Base-by-base conservation (phyloP, 30 jellyfish, hydroid and myxozoan species). In the Clytia hemisphaerica region DNA sequence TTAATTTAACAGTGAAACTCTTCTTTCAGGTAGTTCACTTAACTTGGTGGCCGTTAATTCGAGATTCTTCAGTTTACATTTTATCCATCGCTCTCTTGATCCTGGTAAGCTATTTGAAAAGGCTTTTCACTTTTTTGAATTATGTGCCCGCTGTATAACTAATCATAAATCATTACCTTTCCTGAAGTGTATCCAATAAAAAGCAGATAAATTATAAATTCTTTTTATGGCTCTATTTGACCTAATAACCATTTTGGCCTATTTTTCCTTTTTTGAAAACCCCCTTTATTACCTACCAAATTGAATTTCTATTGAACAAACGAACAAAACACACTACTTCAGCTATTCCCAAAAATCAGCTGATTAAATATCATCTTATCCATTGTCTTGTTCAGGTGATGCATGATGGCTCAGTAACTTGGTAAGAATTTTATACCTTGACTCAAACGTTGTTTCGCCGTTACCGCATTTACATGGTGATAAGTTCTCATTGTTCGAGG, bases 11-110 rank as follows among this genome's bases (percentile, higher is more conserved):
- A 29, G 19, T 45, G 2, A 45, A 28, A 25, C 25, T 58, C 55
- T 33, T 37, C 6, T 64, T 51, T 25, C 55, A 85, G 93, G 82
- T 40, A n/a, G 66, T 75, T 21, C 37, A 21, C 25, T 76, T 85
- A n/a, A 77, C 95, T 14, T 49, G 93, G 60, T 85, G 92, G 90
- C 95, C 95, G n/a, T 67, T 85, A 6, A 70, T 76, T 28, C 79
- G 95, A 24, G 95, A 85, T 70, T 75, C 93, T 19, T 14, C 63
- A 2, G 62, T 71, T 4, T 85, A 85, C 48, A 30, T 69, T 31
- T 21, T 85, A 4, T 45, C 93, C 15, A 76, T 77, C 65, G 84
- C 79, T 31, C 83, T 89, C 7, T 55, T 85, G 44, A 77, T 85
- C 58, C 77, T 76, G 84, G 95, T 85, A 46, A 70, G 92, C 21